Percentiles rank a stretch among this genome's conserved stretches.
Evolutionary conservation across 2,888 invertebrate species (phyloP).

Genomic region (Acronicta leporina): DNA sequence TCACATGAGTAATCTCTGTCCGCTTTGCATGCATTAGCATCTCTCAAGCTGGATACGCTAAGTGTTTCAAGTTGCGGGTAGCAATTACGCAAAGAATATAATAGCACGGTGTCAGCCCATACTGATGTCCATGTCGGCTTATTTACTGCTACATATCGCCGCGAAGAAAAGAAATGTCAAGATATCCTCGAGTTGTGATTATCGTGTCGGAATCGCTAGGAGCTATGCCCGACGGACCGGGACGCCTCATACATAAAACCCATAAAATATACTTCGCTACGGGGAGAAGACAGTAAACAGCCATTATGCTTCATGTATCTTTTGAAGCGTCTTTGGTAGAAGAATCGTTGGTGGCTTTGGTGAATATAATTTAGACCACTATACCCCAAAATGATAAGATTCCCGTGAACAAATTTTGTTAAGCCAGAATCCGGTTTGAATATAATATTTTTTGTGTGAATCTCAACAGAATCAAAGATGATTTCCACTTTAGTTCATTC

Average conservation of each 20-base stretch:
- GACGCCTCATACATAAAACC: slow-evolving; percentile 56
- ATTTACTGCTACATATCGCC: slow-evolving; percentile 71
- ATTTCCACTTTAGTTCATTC: slow-evolving; percentile 40
- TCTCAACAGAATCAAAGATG: slow-evolving; percentile 28
- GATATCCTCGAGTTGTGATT: slow-evolving; percentile 72
- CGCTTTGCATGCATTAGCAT: slow-evolving; percentile 78
- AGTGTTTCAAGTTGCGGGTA: slow-evolving; percentile 70
- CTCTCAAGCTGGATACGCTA: slow-evolving; percentile 70
- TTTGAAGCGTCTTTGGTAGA: slow-evolving; percentile 55
- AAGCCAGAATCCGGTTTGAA: slow-evolving; percentile 29
- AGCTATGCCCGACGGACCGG: slow-evolving; percentile 66
- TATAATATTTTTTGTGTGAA: slow-evolving; percentile 50
- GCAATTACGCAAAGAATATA: slow-evolving; percentile 86
- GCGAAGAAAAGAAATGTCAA: slow-evolving; percentile 77
- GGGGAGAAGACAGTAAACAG: slow-evolving; percentile 67
- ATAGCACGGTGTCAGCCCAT: slow-evolving; percentile 74
- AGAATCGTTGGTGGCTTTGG: slow-evolving; percentile 31
- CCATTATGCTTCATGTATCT: slow-evolving; percentile 61
- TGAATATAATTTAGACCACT: slow-evolving; percentile 29
- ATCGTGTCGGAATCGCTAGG: slow-evolving; percentile 74
- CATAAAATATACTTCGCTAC: slow-evolving; percentile 66
- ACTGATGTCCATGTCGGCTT: slow-evolving; percentile 69
- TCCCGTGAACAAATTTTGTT: slow-evolving; percentile 18
- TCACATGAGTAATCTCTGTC: slow-evolving; percentile 71
- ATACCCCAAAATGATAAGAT: slow-evolving; percentile 16